Percentiles rank a stretch among this genome's conserved stretches.
phyloP scores from a whole-genome alignment of 2,888 invertebrate species.

The Campoletis raptor region DNA sequence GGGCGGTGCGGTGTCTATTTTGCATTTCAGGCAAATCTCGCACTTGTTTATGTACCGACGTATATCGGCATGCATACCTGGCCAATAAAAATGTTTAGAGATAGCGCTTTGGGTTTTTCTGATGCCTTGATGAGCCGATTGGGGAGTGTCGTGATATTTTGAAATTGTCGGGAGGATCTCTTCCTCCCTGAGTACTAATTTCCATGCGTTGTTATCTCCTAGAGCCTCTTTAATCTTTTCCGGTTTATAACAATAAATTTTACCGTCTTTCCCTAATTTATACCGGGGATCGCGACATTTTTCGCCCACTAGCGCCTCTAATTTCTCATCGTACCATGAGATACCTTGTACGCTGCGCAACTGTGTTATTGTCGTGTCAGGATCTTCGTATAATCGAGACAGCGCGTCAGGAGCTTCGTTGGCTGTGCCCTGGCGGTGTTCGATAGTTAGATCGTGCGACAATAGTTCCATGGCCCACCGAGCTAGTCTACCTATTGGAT shows the following conservation, averaged over 20 bases:
- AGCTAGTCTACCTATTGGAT: no score
- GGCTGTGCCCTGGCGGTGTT: conserved; percentile 8
- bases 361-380: neutral
- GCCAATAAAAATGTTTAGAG: no score
- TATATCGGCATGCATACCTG: no score
- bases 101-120: no score
- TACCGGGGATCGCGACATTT: neutral
- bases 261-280: neutral
- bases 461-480: no score
- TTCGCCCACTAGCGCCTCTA: neutral
- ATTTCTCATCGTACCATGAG: conserved; percentile 12
- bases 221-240: neutral
- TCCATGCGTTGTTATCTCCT: neutral
- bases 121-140: neutral
- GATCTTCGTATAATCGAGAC: conserved; percentile 16
- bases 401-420: conserved; percentile 41
- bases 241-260: conserved; percentile 2
- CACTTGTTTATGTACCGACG: conserved; percentile 4
- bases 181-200: neutral
- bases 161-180: neutral
- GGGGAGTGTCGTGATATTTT: neutral
- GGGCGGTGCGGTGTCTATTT: neutral
- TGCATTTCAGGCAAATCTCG: conserved; percentile 15
- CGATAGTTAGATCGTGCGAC: no score
- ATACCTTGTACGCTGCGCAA: neutral